phyloP scores from a whole-genome alignment of 2,797 vertebrate genomes.

The Sebastes kiyomatsui region DNA sequence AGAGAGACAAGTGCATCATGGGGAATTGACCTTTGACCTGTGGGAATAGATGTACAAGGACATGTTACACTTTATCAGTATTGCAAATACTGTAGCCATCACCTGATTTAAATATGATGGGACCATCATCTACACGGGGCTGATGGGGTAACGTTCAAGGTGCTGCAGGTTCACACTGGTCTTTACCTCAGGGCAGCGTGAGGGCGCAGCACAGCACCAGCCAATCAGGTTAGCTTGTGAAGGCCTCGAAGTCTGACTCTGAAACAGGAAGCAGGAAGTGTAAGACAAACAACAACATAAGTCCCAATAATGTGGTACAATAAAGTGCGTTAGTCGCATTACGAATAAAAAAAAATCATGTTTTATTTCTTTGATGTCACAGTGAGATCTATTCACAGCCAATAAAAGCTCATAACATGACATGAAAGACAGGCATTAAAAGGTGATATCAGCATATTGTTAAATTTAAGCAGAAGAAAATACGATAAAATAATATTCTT shows the following conservation, averaged over 20 bases:
- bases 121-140: background rate
- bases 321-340: background rate
- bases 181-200: constrained; percentile 78
- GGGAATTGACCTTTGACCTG: constrained; percentile 77
- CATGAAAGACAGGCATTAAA: background rate
- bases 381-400: background rate
- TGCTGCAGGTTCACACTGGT: constrained; percentile 50
- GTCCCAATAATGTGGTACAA: background rate
- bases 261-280: constrained; percentile 81
- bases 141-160: background rate
- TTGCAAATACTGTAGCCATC: background rate
- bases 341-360: background rate
- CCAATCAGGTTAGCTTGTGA: constrained; percentile 83
- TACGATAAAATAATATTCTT: background rate
- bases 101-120: background rate
- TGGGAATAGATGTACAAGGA: constrained; percentile 64
- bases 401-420: background rate
- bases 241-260: constrained; percentile 89
- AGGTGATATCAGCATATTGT: background rate
- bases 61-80: constrained; percentile 42
- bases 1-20: constrained; percentile 71
- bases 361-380: background rate
- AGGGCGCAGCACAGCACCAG: constrained; percentile 67
- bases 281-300: constrained; percentile 52
- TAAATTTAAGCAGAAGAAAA: background rate